phyloP scores from a whole-genome alignment of 2,888 invertebrate species.

The Schizotus pectinicornis region DNA sequence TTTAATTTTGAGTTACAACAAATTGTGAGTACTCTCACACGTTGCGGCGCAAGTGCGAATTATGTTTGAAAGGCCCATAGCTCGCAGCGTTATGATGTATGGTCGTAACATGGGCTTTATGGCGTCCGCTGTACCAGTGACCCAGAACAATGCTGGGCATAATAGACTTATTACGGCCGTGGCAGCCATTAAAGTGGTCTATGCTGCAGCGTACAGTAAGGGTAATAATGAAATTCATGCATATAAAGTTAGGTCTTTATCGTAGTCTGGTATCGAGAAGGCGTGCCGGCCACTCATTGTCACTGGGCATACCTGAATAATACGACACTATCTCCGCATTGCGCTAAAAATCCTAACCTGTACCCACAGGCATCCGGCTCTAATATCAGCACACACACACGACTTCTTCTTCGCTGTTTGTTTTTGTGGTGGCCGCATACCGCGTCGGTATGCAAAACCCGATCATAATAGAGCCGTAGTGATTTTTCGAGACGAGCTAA shows the following conservation, averaged over 20 bases:
- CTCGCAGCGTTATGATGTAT: too few relatives aligned
- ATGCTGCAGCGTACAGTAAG: conserved; percentile 39
- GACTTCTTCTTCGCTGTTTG: conserved; percentile 22
- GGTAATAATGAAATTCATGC: conserved; percentile 55
- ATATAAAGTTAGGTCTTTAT: conserved; percentile 55
- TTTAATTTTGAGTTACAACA: too few relatives aligned
- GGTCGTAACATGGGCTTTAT: neutral
- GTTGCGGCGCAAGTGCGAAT: too few relatives aligned
- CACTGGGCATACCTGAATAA: conserved; percentile 57
- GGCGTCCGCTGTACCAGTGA: conserved; percentile 33
- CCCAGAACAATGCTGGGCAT: conserved; percentile 34
- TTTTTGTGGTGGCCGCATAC: conserved; percentile 30
- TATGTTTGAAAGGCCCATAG: too few relatives aligned
- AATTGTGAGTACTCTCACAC: too few relatives aligned
- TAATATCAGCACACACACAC: conserved; percentile 22
- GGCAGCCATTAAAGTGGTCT: conserved; percentile 34
- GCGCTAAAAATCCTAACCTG: conserved; percentile 43
- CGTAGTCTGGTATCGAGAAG: conserved; percentile 54
- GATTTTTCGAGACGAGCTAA: conserved; percentile 3
- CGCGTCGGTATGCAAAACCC: conserved; percentile 35
- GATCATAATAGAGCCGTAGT: conserved; percentile 25
- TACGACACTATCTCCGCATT: conserved; percentile 51
- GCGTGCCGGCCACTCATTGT: conserved; percentile 56
- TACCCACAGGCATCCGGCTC: conserved; percentile 21
- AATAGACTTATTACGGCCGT: conserved; percentile 39